Evolutionary conservation across 2,888 invertebrate species (phyloP).

Genomic region (Bombylius major): DNA sequence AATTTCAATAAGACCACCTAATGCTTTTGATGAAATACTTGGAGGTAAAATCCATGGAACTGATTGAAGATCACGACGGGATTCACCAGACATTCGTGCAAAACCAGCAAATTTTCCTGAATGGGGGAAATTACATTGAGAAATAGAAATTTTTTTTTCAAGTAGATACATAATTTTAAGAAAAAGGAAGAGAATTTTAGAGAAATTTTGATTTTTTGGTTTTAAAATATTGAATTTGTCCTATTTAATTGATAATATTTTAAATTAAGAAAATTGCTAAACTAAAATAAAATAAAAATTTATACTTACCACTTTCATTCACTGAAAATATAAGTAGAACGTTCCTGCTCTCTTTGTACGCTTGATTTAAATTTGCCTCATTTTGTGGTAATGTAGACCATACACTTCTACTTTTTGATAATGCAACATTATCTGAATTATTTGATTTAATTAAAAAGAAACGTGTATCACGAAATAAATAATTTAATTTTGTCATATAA

Average conservation of each 20-base stretch:
- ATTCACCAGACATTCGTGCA: conserved; percentile 79
- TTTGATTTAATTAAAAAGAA: conserved; percentile 97
- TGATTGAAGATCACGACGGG: conserved; percentile 77
- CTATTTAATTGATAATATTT: not conserved
- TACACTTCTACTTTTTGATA: conserved; percentile 90
- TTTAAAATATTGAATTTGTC: not conserved
- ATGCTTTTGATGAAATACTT: conserved; percentile 79
- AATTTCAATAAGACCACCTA: conserved; percentile 91
- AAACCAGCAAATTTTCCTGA: conserved; percentile 79
- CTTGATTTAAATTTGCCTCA: conserved; percentile 90
- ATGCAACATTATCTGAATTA: conserved; percentile 89
- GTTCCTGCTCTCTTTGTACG: conserved; percentile 83
- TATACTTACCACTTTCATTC: conserved; percentile 69
- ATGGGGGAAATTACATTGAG: not conserved
- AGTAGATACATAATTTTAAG: not conserved
- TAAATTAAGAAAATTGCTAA: not conserved
- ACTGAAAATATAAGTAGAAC: conserved; percentile 94
- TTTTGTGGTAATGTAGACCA: conserved; percentile 98
- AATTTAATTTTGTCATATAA: conserved; percentile 80
- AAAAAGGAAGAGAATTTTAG: not conserved
- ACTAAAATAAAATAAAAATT: not conserved
- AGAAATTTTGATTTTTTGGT: not conserved
- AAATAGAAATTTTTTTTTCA: too few species aligned
- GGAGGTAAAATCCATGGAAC: conserved; percentile 92
- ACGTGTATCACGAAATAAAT: conserved; percentile 84